phyloP scores from a whole-genome alignment of 2,888 invertebrate genomes.

The Spisula subtruncata region DNA sequence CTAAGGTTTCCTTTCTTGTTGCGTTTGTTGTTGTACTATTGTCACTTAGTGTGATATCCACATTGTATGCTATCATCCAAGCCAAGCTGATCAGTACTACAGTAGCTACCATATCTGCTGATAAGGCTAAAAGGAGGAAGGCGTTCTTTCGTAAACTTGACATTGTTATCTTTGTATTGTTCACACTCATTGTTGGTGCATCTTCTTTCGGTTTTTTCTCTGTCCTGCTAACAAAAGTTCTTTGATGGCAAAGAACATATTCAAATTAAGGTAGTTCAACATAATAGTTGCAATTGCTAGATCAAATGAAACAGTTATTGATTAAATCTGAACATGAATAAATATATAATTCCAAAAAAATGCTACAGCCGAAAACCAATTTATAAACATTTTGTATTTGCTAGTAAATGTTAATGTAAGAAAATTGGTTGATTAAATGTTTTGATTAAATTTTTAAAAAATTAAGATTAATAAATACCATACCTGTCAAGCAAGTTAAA shows the following conservation, averaged over 20 bases:
- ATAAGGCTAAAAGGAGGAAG: conserved; percentile 35
- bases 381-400: no score
- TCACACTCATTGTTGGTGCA: conserved; percentile 48
- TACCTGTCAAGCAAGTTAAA: no score
- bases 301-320: no score
- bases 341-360: no score
- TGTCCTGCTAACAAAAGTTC: conserved; percentile 47
- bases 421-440: no score
- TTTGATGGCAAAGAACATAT: not conserved
- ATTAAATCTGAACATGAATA: no score
- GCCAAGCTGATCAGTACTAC: not conserved
- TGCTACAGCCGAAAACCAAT: no score
- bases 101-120: not conserved
- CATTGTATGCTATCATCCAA: conserved; percentile 37
- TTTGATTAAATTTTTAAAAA: no score
- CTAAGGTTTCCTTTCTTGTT: conserved; percentile 24
- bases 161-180: conserved; percentile 50
- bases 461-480: no score
- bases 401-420: no score
- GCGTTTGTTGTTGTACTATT: conserved; percentile 34
- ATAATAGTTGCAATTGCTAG: no score
- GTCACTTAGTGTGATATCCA: conserved; percentile 37
- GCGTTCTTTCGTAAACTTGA: conserved; percentile 63
- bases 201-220: conserved; percentile 57
- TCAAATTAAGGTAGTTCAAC: no score